Evolutionary conservation across 2,888 invertebrate genomes (phyloP), one percentile per base, ranked within the genome.

Genomic region (Caenorhabditis sp.): DNA sequence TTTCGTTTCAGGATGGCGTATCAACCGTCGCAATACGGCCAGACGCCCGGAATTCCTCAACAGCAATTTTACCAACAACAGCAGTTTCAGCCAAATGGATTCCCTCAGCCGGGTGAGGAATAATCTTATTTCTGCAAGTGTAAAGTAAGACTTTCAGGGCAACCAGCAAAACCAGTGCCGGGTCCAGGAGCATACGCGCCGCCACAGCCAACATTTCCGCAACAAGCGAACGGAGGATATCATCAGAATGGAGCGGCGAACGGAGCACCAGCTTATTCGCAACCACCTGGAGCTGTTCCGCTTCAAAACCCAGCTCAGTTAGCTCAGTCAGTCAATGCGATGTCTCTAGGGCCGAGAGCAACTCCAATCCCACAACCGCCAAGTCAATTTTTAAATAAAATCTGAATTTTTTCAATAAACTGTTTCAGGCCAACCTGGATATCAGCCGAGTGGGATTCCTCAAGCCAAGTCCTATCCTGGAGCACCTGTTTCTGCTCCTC

Each of bases 21-120:
- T 41, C 76, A 76, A 55, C 65, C 70, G 65, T 65, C 76, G 9
- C 65, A 52, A 15, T 71, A 55, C 56, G 55, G 43, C 9, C 59
- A 58, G 7, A n/a, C 15, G 30, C 76, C 76, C 13, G 63, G 37
- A 15, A 30, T 50, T 39, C 62, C 62, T 68, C 75, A 63, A 62
- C 73, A 43, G 30, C 76, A 76, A 41, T 65, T 65, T 45, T 43
- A 76, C 48, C 70, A 58, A 30, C 56, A 56, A 9, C 63, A 24
- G 20, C 62, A 39, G 43, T 56, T 55, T 9, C 76, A 58, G 26
- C 43, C 32, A 17, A 56, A 70, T 32, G 68, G 75, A 13, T 75
- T 68, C 15, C 65, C 35, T 2, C 70, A 56, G n/a, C 56, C 48
- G 11, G 70, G 70, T 76, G n/a, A n/a, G n/a, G n/a, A n/a, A n/a